phyloP scores from a whole-genome alignment of 2,888 invertebrate species.

The Choreutis nemorana region DNA sequence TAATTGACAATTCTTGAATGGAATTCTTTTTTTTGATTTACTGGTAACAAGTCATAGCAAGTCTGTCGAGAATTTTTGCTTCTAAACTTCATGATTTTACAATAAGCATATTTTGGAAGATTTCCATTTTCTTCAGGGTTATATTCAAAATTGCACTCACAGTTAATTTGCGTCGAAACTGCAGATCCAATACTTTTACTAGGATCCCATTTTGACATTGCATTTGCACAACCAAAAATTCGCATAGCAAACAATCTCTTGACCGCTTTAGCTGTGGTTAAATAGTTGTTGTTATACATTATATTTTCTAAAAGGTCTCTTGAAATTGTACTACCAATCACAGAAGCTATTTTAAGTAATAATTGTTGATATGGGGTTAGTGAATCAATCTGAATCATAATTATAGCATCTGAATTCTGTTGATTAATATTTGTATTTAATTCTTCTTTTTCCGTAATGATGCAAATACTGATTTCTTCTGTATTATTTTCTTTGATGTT shows the following conservation, averaged over 20 bases:
- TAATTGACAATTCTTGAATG: constrained; percentile 59
- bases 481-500: constrained; percentile 25
- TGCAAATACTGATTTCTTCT: constrained; percentile 33
- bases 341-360: constrained; percentile 67
- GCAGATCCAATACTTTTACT: constrained; percentile 16
- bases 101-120: constrained; percentile 63
- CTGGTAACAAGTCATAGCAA: constrained; percentile 60
- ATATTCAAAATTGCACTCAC: constrained; percentile 45
- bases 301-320: constrained; percentile 59
- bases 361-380: constrained; percentile 67
- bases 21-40: constrained; percentile 63
- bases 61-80: constrained; percentile 53
- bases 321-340: constrained; percentile 62
- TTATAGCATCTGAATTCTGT: constrained; percentile 51
- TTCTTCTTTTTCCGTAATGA: constrained; percentile 36
- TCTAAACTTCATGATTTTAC: constrained; percentile 65
- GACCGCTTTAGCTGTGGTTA: constrained; percentile 59
- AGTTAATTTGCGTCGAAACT: too few species aligned
- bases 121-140: constrained; percentile 30
- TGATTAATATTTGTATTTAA: constrained; percentile 39
- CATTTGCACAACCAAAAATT: constrained; percentile 61
- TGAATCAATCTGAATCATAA: constrained; percentile 64
- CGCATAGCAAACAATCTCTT: constrained; percentile 62
- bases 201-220: constrained; percentile 17
- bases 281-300: constrained; percentile 56